Evolutionary conservation across 2,113 vertebrate genomes (phyloP), one percentile per base, ranked within the genome.

Genomic region (Chionodraco myersi): DNA sequence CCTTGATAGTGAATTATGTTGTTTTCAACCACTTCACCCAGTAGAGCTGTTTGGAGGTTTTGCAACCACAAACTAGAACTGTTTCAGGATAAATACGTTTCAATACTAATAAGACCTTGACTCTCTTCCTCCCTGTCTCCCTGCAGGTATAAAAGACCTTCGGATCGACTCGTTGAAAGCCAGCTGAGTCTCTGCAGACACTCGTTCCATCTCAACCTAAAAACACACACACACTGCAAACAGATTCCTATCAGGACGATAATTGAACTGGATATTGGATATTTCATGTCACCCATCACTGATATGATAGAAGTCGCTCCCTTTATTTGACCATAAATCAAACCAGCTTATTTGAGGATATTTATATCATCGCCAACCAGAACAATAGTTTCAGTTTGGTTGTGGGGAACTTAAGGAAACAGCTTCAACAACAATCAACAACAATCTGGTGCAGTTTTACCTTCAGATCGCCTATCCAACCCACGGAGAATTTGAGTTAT

Each of bases 91-190:
- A 84, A 78, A 41, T 73, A 18, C 59, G 56, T 48, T 65, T 41
- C 21, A 67, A 3, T 57, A 77, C 69, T 72, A 61, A 73, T 73
- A 49, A 36, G 69, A 63, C 70, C 54, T 52, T 78, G 62, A 56
- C 23, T 69, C 21, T 53, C 18, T 13, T 74, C 44, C n/a, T 16
- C 36, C 23, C 16, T 30, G 61, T 36, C 26, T 73, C 56, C 69
- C 83, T 5, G 15, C 34, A 41, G 61, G 54, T 59, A 72, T 61
- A 7, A 64, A 75, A 63, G 15, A 54, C 53, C 63, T 85, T 72
- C 57, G 53, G 14, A 45, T 13, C 21, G 34, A 21, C 13, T 54
- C 23, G 4, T 60, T 60, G 41, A 72, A 62, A 45, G 23, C 21
- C 45, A 36, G 11, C 60, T 53, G 16, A 76, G 53, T 3, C 75